phyloP scores from a whole-genome alignment of 1,140 invertebrate species.

The Nephila pilipes region DNA sequence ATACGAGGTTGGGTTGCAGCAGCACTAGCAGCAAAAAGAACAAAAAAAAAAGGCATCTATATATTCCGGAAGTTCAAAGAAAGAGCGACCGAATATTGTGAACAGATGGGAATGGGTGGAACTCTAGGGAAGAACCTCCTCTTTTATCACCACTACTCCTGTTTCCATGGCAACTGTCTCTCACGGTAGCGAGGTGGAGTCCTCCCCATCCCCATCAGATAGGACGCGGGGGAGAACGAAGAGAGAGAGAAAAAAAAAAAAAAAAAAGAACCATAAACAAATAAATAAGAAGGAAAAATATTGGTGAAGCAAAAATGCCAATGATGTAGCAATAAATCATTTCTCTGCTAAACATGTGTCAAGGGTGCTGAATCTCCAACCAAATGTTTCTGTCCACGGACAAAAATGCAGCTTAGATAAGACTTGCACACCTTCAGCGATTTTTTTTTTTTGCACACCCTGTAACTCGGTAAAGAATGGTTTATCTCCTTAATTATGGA shows the following conservation, averaged over 20 bases:
- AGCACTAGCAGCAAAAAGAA: not conserved
- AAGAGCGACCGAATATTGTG: constrained; percentile 68
- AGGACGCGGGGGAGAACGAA: not conserved
- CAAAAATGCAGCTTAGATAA: constrained; percentile 27
- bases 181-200: constrained; percentile 66
- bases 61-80: constrained; percentile 72
- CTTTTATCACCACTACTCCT: constrained; percentile 74
- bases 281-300: constrained; percentile 67
- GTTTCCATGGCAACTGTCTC: constrained; percentile 73
- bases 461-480: constrained; percentile 39
- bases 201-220: not conserved
- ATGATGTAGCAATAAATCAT: constrained; percentile 76
- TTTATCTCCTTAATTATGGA: constrained; percentile 70
- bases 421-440: not conserved
- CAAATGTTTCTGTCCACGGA: constrained; percentile 26
- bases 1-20: not conserved
- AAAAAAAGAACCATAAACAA: constrained; percentile 65
- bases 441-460: not conserved
- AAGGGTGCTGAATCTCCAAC: constrained; percentile 36
- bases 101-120: constrained; percentile 67
- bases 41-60: constrained; percentile 48
- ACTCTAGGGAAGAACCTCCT: constrained; percentile 69
- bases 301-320: constrained; percentile 70
- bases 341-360: constrained; percentile 67
- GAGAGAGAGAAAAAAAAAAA: too few species aligned